Evolutionary conservation across 2,888 invertebrate genomes (phyloP), one percentile per base, ranked within the genome.

Genomic region (Helicoverpa assulta): DNA sequence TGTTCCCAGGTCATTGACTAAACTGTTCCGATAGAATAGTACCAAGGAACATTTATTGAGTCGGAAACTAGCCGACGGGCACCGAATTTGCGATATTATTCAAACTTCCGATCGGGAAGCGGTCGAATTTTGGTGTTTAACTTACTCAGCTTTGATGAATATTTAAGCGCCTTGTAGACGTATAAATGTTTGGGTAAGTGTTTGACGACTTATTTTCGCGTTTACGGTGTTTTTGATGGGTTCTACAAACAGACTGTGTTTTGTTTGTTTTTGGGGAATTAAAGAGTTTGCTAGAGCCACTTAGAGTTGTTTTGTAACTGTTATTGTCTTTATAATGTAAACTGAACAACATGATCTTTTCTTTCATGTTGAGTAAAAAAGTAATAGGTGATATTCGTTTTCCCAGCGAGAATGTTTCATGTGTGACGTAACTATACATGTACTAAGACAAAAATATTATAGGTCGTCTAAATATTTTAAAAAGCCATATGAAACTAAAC

Each of bases 71-170:
- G 57, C 75, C 57, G 74, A 29, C 58, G 55, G 64, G 61, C n/a
- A 47, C 58, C 43, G 8, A 65, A 65, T 72, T 71, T 72, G 73
- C 52, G 54, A 72, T 78, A 78, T 70, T 76, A 76, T 76, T 74
- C 79, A 53, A 78, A 76, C 59, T 79, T 78, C 68, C 65, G 51
- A 73, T 57, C 60, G 50, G 66, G 50, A 73, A 73, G 47, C 50
- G 62, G 52, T 67, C 50, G 52, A 73, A 61, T 72, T 58, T 66
- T 53, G 62, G 59, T 52, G 66, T 59, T 63, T 40, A 47, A 66
- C 47, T 75, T 61, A 19, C 60, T 51, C 50, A 40, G 57, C 72
- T 56, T 53, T 55, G 5, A 8, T 40, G 19, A 61, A 76, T 77
- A 60, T 37, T 76, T 26, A 37, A 60, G 51, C 51, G 19, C 10